Evolutionary conservation across 2,797 vertebrate genomes (phyloP).

Genomic region (Labroides dimidiatus): DNA sequence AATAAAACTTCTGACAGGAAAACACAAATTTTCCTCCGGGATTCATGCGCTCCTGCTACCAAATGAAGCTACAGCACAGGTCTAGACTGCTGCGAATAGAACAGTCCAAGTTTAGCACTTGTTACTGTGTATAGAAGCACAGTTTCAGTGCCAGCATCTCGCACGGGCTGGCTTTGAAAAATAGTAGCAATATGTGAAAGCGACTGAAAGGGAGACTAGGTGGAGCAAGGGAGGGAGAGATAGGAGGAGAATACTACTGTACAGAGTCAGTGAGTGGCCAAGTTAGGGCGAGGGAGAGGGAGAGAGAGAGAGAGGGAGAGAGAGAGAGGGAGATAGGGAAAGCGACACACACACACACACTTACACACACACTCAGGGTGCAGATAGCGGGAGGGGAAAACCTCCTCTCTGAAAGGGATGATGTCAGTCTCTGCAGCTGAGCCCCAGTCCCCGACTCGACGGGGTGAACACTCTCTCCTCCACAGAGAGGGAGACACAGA

Average conservation of each 20-base stretch:
- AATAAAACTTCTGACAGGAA: slow-evolving; percentile 49
- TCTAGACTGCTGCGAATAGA: slow-evolving; percentile 37
- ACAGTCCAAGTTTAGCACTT: slow-evolving; percentile 42
- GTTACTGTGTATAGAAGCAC: slow-evolving; percentile 37
- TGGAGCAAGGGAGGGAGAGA: slow-evolving; percentile 53
- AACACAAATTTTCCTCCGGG: slow-evolving; percentile 38
- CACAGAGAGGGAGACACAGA: slow-evolving; percentile 65
- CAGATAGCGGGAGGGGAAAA: slow-evolving; percentile 85
- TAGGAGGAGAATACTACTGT: slow-evolving; percentile 74
- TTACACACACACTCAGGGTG: slow-evolving; percentile 54
- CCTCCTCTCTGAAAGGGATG: slow-evolving; percentile 87
- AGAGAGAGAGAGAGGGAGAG: slow-evolving; percentile 44
- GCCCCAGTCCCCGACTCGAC: slow-evolving; percentile 79
- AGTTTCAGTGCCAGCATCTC: slow-evolving; percentile 55
- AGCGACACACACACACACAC: slow-evolving; percentile 4
- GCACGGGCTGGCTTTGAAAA: slow-evolving; percentile 64
- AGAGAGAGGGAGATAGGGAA: slow-evolving; percentile 12
- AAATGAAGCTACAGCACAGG: slow-evolving; percentile 30
- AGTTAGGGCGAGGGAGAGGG: slow-evolving; percentile 57
- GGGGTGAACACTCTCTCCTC: slow-evolving; percentile 76
- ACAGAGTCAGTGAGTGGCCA: slow-evolving; percentile 61
- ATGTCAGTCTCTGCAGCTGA: slow-evolving; percentile 90
- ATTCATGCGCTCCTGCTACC: slow-evolving; percentile 44
- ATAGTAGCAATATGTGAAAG: slow-evolving; percentile 66
- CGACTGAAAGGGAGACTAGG: slow-evolving; percentile 43